A percentile compares a stretch with the other conserved stretches of the same genome.
These are phyloP conservation scores for Trichopria drosophilae DNA, from an alignment of 2,888 invertebrate genomes.

Conservation along the genomic window DNA sequence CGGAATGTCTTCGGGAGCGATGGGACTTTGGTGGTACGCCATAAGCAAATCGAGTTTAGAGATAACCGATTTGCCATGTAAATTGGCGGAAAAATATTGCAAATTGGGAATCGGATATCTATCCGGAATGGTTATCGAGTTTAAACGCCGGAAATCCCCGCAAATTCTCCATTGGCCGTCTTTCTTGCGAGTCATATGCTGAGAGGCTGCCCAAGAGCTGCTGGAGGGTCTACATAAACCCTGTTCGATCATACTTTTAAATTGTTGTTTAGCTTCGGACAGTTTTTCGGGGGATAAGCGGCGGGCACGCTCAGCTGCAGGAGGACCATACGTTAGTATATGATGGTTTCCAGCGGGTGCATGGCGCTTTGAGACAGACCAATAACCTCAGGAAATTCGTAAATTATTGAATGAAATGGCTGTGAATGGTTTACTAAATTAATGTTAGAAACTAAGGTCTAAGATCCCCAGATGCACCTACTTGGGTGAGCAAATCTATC, in stretches of 20 bases:
- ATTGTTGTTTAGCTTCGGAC: conserved; percentile 64
- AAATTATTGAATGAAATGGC: no score
- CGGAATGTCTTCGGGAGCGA: conserved; percentile 12
- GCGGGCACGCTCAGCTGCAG: conserved; percentile 45
- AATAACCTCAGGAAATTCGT: no score
- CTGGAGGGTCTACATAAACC: background rate
- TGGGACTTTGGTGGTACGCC: conserved; percentile 22
- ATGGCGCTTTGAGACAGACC: no score
- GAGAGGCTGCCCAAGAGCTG: conserved; percentile 4
- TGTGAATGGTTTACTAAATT: no score
- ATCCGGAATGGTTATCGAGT: conserved; percentile 13
- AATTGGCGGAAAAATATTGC: conserved; percentile 5
- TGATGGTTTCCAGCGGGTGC: no score
- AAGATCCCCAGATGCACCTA: background rate
- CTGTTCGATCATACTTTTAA: conserved; percentile 9
- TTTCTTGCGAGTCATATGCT: background rate
- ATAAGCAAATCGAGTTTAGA: conserved; percentile 9
- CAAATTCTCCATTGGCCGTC: conserved; percentile 13
- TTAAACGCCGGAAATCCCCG: conserved; percentile 12
- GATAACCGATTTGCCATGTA: conserved; percentile 13
- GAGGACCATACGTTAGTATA: no score
- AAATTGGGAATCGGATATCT: conserved; percentile 9
- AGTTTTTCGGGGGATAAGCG: conserved; percentile 80
- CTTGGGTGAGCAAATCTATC: conserved; percentile 7
- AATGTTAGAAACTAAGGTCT: no score